Base-by-base conservation (phyloP, 64 coral and sea anemone species). In the Montipora capricornis region DNA sequence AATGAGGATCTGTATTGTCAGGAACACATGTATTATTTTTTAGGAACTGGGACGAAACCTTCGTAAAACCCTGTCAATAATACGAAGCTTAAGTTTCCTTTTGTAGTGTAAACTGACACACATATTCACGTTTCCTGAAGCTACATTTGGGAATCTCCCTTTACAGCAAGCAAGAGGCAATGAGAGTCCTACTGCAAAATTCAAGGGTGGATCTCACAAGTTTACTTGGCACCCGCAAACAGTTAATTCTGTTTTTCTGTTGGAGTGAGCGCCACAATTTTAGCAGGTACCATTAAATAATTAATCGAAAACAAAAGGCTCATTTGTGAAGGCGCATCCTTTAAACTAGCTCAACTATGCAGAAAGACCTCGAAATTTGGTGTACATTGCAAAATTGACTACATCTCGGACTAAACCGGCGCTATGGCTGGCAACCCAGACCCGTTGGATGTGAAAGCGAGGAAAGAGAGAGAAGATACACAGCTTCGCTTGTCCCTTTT, bases 401-500 rank as follows among this genome's bases (percentile, higher is more conserved):
- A 8, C 11, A 8, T 16, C 11, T 49, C 45, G 4, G 45, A 47
- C 9, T 48, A 47, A 69, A 14, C 12, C 1, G 5, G 44, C 37
- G 47, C 2, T 2, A 93, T 93, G 92, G 84, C 92, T 46, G 15
- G 49, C 10, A 73, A 80, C 15, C 77, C 89, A 68, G 75, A 95
- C 20, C 93, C 78, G 22, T 50, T 81, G 0, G 96, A 98, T 49
- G 94, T 76, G 49, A 73, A 20, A 10, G 96, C 70, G 7, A 81
- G 84, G 47, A 98, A 94, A 87, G 85, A 93, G n/a, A 44, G 96
- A 14, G 88, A 98, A 26, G 83, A 92, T 14, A 93, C 90, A 2
- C 96, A 98, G 17, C 81, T 98, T 44, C 91, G 91, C 15, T 70
- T 98, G 64, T 92, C 93, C 4, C 74, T 93, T 17, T 90, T 98